Evolutionary conservation across 2,797 vertebrate species (phyloP), one percentile per base, ranked within the genome.

Genomic region (Sebastes itinus): DNA sequence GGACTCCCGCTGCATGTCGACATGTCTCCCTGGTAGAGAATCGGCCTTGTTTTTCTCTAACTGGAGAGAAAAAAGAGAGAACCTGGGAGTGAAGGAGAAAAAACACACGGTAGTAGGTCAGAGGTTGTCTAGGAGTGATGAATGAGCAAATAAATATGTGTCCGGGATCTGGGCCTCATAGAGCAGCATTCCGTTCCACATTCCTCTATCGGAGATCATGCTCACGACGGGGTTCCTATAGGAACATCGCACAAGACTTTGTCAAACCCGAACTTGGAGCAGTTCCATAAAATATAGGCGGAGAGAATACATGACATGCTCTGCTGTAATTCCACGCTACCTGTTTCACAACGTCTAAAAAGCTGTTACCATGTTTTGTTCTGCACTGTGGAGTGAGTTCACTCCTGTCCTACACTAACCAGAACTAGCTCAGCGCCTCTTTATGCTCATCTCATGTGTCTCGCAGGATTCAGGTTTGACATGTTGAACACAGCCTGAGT

Each of bases 121-220:
- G 67, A 93, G 94, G 91, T 95, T 88, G 69, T 78, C 23, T 13
- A 70, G 73, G 71, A 89, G 90, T 94, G 94, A 95, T 95, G 92
- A 95, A 95, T 94, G 94, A 91, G 92, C 87, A 95, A 94, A 95
- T 95, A 95, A 94, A 95, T 95, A 92, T 81, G 88, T 78, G 88
- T 87, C 88, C 35, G 3, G 89, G 87, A 88, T 90, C 75, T 67
- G 85, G 90, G 87, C 90, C 90, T 89, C 81, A 78, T 81, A 89
- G 83, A 78, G 64, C 62, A 69, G 77, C 90, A 87, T 95, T 92
- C 92, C 83, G 67, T 92, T 93, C 89, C 88, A 94, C 94, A 94
- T 95, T 94, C 94, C 90, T 38, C 72, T 56, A 86, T 59, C 65
- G 77, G 82, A 81, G 77, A 90, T 86, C 85, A 64, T 65, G 78